Evolutionary conservation across 2,113 vertebrate species (phyloP).

Genomic region (Myrmecobius fasciatus): DNA sequence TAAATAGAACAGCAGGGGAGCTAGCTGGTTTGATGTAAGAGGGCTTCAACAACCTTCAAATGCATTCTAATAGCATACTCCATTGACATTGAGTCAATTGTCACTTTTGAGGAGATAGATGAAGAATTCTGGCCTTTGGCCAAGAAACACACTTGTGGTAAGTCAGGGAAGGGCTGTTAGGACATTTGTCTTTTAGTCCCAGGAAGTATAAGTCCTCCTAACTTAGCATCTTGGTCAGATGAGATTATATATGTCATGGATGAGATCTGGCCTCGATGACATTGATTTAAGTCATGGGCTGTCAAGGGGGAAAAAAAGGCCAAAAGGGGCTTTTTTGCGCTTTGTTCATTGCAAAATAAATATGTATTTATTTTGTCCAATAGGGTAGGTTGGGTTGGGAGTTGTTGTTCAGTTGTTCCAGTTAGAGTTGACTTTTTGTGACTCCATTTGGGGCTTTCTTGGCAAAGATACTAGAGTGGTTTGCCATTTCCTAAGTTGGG

Average conservation of each 20-base stretch:
- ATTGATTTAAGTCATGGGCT: not conserved
- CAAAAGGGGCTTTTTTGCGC: not conserved
- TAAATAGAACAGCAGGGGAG: conserved; percentile 23
- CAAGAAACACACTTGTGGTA: conserved; percentile 14
- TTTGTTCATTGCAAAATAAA: not conserved
- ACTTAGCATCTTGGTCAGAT: conserved; percentile 23
- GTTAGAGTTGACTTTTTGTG: not conserved
- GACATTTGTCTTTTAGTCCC: conserved; percentile 27
- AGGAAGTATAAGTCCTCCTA: not conserved
- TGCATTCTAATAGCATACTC: conserved; percentile 45
- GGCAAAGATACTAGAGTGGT: not conserved
- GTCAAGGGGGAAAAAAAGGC: not conserved
- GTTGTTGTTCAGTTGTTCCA: conserved; percentile 10
- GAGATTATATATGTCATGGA: not conserved
- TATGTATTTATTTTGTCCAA: not conserved
- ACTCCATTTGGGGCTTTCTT: not conserved
- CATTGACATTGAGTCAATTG: conserved; percentile 25
- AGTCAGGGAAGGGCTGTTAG: not conserved
- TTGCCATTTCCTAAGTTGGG: not conserved
- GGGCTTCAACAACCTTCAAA: conserved; percentile 41
- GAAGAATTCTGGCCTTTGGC: conserved; percentile 37
- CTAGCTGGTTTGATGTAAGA: conserved; percentile 27
- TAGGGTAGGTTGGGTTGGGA: not conserved
- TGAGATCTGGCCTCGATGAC: not conserved
- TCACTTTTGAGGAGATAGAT: conserved; percentile 43